These are phyloP conservation scores for Drepanosiphum platanoidis DNA, from an alignment of 2,888 invertebrate genomes.

Conservation along the genomic window DNA sequence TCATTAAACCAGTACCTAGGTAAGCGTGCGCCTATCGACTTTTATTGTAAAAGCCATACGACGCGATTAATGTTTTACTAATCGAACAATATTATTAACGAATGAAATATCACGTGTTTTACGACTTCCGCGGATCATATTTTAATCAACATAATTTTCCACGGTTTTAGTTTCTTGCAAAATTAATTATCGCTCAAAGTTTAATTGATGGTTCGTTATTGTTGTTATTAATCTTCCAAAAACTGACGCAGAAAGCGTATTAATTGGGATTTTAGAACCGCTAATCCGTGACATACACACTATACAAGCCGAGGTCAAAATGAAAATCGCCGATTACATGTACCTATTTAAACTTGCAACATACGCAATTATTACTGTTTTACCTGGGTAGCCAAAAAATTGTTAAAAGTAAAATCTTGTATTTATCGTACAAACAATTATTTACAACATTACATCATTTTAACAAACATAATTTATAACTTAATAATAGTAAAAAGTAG, in stretches of 20 bases:
- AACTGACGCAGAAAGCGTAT: not conserved
- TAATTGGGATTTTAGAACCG: not conserved
- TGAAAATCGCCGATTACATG: too few species aligned
- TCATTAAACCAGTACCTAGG: not conserved
- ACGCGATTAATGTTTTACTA: not conserved
- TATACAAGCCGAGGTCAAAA: not conserved
- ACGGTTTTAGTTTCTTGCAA: too few species aligned
- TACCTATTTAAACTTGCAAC: too few species aligned
- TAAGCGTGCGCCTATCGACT: not conserved
- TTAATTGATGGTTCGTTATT: not conserved
- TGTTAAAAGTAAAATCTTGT: conserved; percentile 7
- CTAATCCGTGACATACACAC: not conserved
- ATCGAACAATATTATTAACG: not conserved
- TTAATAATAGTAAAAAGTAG: not conserved
- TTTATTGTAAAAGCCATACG: not conserved
- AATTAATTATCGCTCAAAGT: not conserved
- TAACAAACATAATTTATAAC: not conserved
- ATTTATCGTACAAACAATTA: conserved; percentile 25
- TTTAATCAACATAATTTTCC: too few species aligned
- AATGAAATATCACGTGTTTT: not conserved
- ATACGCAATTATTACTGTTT: too few species aligned
- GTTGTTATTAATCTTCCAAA: not conserved
- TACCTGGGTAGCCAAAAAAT: too few species aligned
- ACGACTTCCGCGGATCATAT: not conserved
- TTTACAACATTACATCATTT: conserved; percentile 34